A percentile compares a stretch with the other conserved stretches of the same genome.
These are phyloP conservation scores for Drosophila paramelanica DNA, from an alignment of 2,888 invertebrate species.

Conservation along the genomic window DNA sequence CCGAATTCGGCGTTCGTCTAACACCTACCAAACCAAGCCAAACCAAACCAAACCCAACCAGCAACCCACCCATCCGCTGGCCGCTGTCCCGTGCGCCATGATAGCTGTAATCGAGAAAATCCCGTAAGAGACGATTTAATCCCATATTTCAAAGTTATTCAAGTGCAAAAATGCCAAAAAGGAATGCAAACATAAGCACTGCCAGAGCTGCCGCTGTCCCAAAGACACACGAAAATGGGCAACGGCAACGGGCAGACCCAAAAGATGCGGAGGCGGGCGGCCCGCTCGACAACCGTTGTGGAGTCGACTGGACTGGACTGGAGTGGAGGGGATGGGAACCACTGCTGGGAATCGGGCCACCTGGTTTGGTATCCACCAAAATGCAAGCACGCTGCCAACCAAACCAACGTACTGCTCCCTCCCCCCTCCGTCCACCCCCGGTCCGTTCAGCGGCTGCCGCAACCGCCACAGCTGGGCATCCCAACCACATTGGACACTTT, in stretches of 20 bases:
- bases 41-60: too few relatives aligned
- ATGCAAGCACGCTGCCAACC: slow-evolving; percentile 30
- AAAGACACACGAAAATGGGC: slow-evolving; percentile 41
- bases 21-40: not conserved
- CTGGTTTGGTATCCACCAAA: slow-evolving; percentile 53
- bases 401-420: not conserved
- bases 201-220: slow-evolving; percentile 47
- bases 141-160: slow-evolving; percentile 84
- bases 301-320: not conserved
- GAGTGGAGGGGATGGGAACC: slow-evolving; percentile 2
- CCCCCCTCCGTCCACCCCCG: not conserved
- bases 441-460: not conserved
- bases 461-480: slow-evolving; percentile 32
- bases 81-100: slow-evolving; percentile 50
- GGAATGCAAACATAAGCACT: slow-evolving; percentile 81
- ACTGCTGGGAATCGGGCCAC: slow-evolving; percentile 66
- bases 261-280: slow-evolving; percentile 15
- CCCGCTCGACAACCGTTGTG: not conserved
- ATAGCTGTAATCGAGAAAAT: slow-evolving; percentile 83
- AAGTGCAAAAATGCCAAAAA: slow-evolving; percentile 83
- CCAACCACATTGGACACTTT: slow-evolving; percentile 60
- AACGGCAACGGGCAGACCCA: slow-evolving; percentile 19
- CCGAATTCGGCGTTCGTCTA: not conserved
- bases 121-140: slow-evolving; percentile 84
- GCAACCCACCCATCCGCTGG: too few relatives aligned